Conservation (phyloP, 1,140 invertebrate species). For the Aethina tumida region DNA sequence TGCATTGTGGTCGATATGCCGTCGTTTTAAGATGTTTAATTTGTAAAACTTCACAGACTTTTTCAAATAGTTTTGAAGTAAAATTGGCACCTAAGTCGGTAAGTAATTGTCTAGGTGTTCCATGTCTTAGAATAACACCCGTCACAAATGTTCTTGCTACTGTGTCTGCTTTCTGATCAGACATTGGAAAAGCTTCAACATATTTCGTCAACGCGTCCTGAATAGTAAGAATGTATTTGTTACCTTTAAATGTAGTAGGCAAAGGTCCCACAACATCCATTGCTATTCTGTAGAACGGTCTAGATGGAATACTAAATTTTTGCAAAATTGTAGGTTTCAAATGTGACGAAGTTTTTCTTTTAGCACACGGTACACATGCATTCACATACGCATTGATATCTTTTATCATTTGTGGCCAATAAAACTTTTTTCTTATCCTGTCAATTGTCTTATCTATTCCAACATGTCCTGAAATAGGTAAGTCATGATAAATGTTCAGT, state of each 20-base stretch:
- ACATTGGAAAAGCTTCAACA: slow-evolving; percentile 18
- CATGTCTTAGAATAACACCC: slow-evolving; percentile 20
- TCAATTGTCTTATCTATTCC: slow-evolving; percentile 15
- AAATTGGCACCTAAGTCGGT: slow-evolving; percentile 30
- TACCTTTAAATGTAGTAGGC: slow-evolving; percentile 15
- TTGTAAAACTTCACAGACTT: slow-evolving; percentile 21
- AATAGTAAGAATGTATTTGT: slow-evolving; percentile 34
- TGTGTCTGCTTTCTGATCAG: slow-evolving; percentile 17
- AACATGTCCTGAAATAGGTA: slow-evolving; percentile 14
- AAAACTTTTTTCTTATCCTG: slow-evolving; percentile 7
- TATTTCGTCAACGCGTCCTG: slow-evolving; percentile 25
- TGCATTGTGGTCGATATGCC: slow-evolving; percentile 23
- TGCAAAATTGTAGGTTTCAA: slow-evolving; percentile 11
- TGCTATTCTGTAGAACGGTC: slow-evolving; percentile 24
- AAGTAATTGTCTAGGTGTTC: slow-evolving; percentile 24
- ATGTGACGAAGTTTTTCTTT: slow-evolving; percentile 14
- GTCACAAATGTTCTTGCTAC: slow-evolving; percentile 20
- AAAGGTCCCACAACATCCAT: slow-evolving; percentile 35
- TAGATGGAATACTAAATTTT: not conserved
- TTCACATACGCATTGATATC: slow-evolving; percentile 15
- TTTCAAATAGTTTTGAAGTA: slow-evolving; percentile 22
- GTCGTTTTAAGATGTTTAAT: slow-evolving; percentile 27
- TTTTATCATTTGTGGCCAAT: slow-evolving; percentile 15
- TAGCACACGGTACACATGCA: slow-evolving; percentile 14
- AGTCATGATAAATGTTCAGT: slow-evolving; percentile 8